Evolutionary conservation across 92 coral and sea anemone species (phyloP), one percentile per base, ranked within the genome.

Genomic region (Meandrina meandrites): DNA sequence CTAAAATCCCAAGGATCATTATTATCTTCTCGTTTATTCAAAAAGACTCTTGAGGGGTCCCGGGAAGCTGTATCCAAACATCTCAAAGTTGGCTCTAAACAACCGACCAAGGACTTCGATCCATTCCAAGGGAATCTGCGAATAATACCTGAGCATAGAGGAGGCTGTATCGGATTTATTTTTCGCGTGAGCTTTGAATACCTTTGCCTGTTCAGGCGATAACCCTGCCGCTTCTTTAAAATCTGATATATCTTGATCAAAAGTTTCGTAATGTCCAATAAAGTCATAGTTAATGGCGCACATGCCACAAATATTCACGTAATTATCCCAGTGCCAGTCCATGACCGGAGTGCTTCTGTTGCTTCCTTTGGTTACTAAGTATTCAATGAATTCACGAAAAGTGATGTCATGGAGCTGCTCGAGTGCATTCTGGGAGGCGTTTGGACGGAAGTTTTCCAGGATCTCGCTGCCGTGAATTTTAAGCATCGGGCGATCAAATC

Each of bases 311-410:
- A 76, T 42, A 36, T 76, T 76, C 8, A 10, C 34, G 56, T 76
- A 76, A 76, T 76, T 76, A 8, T 76, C 60, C 80, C 80, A 76
- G 80, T 76, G 80, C 80, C 80, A 76, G 45, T 76, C 80, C 58
- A 76, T 66, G 28, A 66, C 71, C 31, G 35, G 17, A 17, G 71
- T 27, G 24, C n/a, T 76, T 30, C 24, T 37, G 35, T 45, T 45
- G 80, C 80, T 76, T 45, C 56, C 56, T 28, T 76, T 76, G 80
- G 56, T 37, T 37, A 76, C 58, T 27, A 66, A 66, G 13, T 76
- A 76, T n/a, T 76, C 56, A 21, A 76, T 47, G 58, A 76, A 76
- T n/a, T 76, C 80, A 14, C 32, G 80, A 45, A 76, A 76, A 37
- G 57, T 76, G 60, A 76, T 76, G 36, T 76, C 80, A 37, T 76